Conservation (phyloP, 2,888 invertebrate genomes). For the Imbricaverruca yamaguchii region DNA sequence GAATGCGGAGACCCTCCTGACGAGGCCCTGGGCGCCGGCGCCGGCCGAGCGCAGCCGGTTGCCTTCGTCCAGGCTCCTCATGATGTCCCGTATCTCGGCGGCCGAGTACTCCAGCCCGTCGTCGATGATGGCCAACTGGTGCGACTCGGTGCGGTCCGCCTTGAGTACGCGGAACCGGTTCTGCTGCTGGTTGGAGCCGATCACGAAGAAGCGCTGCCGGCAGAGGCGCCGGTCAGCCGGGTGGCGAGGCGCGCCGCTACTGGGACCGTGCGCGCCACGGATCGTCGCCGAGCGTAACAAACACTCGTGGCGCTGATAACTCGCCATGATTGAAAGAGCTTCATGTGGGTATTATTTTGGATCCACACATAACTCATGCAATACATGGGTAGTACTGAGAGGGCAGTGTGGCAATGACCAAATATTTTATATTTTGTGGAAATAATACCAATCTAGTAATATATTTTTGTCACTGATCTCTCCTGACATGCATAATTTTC, state of each 20-base stretch:
- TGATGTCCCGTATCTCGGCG: slow-evolving; percentile 73
- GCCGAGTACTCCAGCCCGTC: slow-evolving; percentile 85
- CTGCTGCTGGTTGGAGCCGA: slow-evolving; percentile 90
- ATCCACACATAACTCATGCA: neutral
- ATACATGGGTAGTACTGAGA: neutral
- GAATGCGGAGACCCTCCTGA: slow-evolving; percentile 80
- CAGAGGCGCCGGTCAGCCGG: neutral
- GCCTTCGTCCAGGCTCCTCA: slow-evolving; percentile 66
- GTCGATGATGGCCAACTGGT: slow-evolving; percentile 71
- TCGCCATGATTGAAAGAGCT: neutral
- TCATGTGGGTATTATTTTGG: neutral
- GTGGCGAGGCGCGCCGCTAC: no score
- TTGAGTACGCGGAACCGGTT: slow-evolving; percentile 84
- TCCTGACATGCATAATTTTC: no score
- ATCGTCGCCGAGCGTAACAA: no score
- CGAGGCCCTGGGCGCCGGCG: slow-evolving; percentile 47
- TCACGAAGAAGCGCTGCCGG: slow-evolving; percentile 61
- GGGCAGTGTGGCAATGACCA: no score
- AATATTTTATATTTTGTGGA: no score
- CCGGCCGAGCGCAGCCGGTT: slow-evolving; percentile 54
- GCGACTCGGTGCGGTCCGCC: slow-evolving; percentile 82
- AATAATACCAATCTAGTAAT: no score
- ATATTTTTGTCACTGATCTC: no score
- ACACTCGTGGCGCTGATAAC: neutral
- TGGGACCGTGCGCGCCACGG: no score